Percentiles rank a stretch among this genome's conserved stretches.
Evolutionary conservation across 2,113 vertebrate genomes (phyloP).

Genomic region (Marmota flaviventris): DNA sequence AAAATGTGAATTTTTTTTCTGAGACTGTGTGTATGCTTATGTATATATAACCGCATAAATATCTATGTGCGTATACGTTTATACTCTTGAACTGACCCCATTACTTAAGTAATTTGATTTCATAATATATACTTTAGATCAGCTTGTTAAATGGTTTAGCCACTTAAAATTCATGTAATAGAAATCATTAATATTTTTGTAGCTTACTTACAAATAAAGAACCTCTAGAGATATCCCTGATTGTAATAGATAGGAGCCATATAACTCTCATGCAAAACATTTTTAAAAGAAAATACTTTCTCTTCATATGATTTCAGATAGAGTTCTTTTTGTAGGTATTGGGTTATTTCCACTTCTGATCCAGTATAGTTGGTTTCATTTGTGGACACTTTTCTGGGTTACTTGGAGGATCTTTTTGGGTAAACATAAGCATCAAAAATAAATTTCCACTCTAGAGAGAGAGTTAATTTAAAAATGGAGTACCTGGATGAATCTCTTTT

Average conservation of each 20-base stretch:
- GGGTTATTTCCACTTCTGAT: background rate
- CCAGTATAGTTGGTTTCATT: background rate
- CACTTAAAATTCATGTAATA: slow-evolving; percentile 82
- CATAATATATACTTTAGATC: slow-evolving; percentile 77
- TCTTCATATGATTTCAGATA: background rate
- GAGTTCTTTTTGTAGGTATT: background rate
- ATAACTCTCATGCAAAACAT: background rate
- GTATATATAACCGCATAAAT: background rate
- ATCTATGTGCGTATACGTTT: background rate
- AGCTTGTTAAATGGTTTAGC: slow-evolving; percentile 66
- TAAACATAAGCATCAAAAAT: background rate
- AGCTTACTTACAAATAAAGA: slow-evolving; percentile 68
- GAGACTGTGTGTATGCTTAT: background rate
- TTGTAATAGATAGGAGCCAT: background rate
- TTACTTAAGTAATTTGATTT: slow-evolving; percentile 82
- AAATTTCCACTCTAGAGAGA: background rate
- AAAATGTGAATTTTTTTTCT: background rate
- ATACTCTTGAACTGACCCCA: slow-evolving; percentile 62
- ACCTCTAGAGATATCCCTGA: background rate
- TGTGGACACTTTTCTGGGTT: background rate
- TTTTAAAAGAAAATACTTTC: background rate
- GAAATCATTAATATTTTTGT: slow-evolving; percentile 59
- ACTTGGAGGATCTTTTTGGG: background rate
- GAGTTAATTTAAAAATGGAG: background rate
- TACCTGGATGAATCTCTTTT: background rate